These are phyloP conservation scores for Cisticola juncidis DNA, from an alignment of 2,113 vertebrate species.

Conservation along the genomic window DNA sequence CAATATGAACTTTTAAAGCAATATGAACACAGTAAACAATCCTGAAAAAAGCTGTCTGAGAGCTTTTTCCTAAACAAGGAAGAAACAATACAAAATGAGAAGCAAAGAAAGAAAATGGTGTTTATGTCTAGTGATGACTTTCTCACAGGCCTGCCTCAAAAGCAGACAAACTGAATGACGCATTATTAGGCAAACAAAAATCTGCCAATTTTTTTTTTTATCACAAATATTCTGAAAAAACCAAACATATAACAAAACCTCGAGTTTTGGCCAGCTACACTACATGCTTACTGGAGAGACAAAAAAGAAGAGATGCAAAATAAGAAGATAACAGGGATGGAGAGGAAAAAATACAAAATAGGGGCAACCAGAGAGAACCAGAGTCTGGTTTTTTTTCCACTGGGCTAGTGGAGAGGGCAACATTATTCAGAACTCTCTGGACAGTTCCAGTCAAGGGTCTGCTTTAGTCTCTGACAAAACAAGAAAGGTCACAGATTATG, in stretches of 20 bases:
- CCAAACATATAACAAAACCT: not conserved
- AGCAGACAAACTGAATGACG: not conserved
- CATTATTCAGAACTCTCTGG: not conserved
- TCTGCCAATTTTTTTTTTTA: not conserved
- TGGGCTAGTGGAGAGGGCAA: not conserved
- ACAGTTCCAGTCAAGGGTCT: not conserved
- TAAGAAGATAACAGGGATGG: not conserved
- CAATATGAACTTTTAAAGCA: not conserved
- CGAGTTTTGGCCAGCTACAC: not conserved
- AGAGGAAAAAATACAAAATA: not conserved
- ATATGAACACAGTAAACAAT: not conserved
- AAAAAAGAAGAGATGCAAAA: not conserved
- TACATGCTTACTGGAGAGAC: not conserved
- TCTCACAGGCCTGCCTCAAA: not conserved
- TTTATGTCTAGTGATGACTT: not conserved
- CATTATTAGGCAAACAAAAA: not conserved
- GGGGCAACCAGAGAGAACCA: not conserved
- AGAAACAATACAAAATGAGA: not conserved
- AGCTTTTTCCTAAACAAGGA: not conserved
- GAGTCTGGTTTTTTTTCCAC: not conserved
- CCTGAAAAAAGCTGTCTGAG: not conserved
- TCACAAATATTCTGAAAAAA: not conserved
- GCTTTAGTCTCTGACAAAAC: not conserved
- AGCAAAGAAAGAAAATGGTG: not conserved
- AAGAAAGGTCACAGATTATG: slow-evolving; percentile 1